These are phyloP conservation scores for Riparia riparia DNA, from an alignment of 2,113 vertebrate species.

Conservation along the genomic window DNA sequence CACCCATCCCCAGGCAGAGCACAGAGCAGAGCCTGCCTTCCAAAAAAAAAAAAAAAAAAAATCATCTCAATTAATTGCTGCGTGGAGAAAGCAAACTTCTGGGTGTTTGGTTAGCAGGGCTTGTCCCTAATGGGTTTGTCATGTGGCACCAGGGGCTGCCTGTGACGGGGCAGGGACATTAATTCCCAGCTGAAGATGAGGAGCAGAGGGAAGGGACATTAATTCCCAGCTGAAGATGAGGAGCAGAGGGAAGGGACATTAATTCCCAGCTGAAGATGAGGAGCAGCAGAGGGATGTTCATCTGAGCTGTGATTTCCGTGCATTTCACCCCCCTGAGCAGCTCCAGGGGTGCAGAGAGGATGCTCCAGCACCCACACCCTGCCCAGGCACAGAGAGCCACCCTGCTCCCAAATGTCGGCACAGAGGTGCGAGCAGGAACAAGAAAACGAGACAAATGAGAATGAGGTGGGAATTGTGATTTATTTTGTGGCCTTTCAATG, in stretches of 20 bases:
- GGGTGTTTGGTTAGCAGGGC: background rate
- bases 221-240: too few species aligned
- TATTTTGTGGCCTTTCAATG: background rate
- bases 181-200: background rate
- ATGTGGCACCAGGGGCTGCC: background rate
- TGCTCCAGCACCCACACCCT: rapidly evolving
- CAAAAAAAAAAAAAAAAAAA: background rate
- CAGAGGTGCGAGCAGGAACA: background rate
- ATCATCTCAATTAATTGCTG: background rate
- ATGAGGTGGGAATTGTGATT: background rate
- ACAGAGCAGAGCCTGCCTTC: background rate
- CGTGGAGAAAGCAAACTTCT: background rate
- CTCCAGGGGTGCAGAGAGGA: background rate
- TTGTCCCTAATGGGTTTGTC: background rate
- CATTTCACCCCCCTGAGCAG: background rate
- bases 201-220: too few species aligned
- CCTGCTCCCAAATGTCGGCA: rapidly evolving
- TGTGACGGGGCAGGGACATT: background rate
- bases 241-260: too few species aligned
- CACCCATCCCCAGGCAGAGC: slow-evolving; percentile 15
- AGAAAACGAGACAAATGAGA: background rate
- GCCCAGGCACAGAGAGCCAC: rapidly evolving
- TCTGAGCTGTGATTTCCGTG: rapidly evolving
- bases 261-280: background rate
- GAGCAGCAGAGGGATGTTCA: background rate